Evolutionary conservation across 2,888 invertebrate species (phyloP).

Genomic region (Troilus luridus): DNA sequence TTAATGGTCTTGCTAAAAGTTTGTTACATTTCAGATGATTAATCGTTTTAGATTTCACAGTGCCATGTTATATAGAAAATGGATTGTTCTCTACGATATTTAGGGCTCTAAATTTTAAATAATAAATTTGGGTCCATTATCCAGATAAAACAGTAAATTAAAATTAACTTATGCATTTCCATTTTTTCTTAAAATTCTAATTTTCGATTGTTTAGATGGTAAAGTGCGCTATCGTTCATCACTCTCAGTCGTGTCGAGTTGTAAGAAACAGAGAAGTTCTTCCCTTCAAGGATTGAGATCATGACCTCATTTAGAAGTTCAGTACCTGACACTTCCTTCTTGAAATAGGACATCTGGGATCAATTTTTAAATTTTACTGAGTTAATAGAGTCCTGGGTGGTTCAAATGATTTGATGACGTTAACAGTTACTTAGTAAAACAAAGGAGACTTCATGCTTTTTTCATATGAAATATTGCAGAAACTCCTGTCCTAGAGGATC

Average conservation of each 20-base stretch:
- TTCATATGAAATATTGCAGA: not conserved
- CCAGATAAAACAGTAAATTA: conserved; percentile 7
- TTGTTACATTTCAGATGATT: not conserved
- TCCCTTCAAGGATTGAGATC: conserved; percentile 27
- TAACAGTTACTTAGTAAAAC: not conserved
- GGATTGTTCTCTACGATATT: not conserved
- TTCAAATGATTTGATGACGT: not conserved
- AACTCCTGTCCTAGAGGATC: not conserved
- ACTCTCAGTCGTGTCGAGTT: conserved; percentile 41
- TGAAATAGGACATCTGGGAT: conserved; percentile 33
- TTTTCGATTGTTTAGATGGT: conserved; percentile 48
- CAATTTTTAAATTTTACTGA: not conserved
- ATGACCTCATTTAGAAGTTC: conserved; percentile 34
- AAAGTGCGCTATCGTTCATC: conserved; percentile 47
- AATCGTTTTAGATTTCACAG: not conserved
- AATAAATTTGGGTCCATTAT: not conserved
- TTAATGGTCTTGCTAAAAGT: not conserved
- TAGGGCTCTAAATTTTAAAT: not conserved
- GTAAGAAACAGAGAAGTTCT: conserved; percentile 45
- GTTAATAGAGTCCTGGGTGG: not conserved
- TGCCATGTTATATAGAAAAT: not conserved
- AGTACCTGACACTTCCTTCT: not conserved
- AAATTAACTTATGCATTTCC: not conserved
- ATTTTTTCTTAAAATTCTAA: conserved; percentile 20
- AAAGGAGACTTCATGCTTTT: not conserved